Evolutionary conservation across 2,113 vertebrate species (phyloP), one percentile per base, ranked within the genome.

Genomic region (Gymnogyps californianus): DNA sequence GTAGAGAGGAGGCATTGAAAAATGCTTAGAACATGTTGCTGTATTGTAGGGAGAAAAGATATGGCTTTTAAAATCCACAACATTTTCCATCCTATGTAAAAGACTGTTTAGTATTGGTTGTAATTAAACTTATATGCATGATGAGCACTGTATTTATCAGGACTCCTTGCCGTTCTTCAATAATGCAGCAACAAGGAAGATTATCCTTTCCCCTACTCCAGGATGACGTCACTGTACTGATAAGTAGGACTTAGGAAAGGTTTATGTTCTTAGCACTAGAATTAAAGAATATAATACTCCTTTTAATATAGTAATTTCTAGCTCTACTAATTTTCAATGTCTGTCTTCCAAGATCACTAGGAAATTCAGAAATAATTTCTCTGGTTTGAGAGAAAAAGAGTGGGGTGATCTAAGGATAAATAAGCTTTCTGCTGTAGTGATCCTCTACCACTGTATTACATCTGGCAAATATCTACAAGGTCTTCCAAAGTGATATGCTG

Each of bases 341-440:
- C 97, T 91, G 84, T 95, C 84, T 97, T 65, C 52, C 67, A 69
- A 83, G 83, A 94, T 95, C 34, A 12, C 93, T 93, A 87, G 96
- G 89, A 97, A 97, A 92, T 89, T 95, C 91, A 85, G 95, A 96
- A 92, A 91, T 87, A 0, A 65, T 87, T 96, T 97, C 47, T 97
- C 72, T 96, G 57, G 21, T 94, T 90, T 38, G 70, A 93, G 29
- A 89, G 44, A 42, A 64, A 77, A 76, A 83, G 67, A 84, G 29
- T 57, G 80, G 75, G 97, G 95, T 97, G 95, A 94, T 44, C 4
- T 91, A 93, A 98, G 96, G 97, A 97, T 97, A 97, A 95, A 88
- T 44, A 89, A 55, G 44, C 47, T 85, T 52, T 93, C 62, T 94
- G 77, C 83, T 96, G 55, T 84, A 49, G 55, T 64, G 59, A 79